phyloP scores from a whole-genome alignment of 1,140 invertebrate genomes.

The Cyclina sinensis region DNA sequence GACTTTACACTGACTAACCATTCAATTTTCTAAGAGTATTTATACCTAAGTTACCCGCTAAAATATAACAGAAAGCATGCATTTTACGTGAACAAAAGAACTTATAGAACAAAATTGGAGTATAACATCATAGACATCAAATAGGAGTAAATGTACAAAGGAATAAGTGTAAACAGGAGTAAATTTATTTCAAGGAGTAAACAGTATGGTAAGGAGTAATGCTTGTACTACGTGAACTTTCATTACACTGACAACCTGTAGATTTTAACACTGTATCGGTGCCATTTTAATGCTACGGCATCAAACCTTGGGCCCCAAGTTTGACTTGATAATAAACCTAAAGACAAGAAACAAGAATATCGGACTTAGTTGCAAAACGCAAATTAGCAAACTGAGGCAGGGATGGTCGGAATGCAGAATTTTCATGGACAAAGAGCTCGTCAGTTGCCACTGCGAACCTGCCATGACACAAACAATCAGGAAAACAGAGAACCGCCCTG shows the following conservation, averaged over 20 bases:
- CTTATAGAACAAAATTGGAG: too few species aligned
- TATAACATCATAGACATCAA: too few species aligned
- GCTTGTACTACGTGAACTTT: too few species aligned
- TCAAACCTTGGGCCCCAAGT: background rate
- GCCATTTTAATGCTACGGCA: conserved; percentile 61
- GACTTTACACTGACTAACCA: too few species aligned
- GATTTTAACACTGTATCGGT: conserved; percentile 68
- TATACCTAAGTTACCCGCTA: too few species aligned
- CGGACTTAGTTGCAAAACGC: conserved; percentile 66
- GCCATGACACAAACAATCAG: conserved; percentile 66
- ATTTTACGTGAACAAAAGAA: too few species aligned
- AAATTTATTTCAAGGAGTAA: too few species aligned
- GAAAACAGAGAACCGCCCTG: conserved; percentile 66
- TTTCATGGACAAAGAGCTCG: conserved; percentile 76
- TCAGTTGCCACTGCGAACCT: conserved; percentile 69
- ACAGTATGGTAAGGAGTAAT: too few species aligned
- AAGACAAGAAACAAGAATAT: conserved; percentile 48
- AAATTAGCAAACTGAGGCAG: conserved; percentile 63
- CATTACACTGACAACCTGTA: conserved; percentile 8
- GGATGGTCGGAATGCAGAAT: conserved; percentile 71
- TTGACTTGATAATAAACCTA: background rate
- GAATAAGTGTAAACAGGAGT: too few species aligned
- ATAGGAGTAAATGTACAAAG: too few species aligned
- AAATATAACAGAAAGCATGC: too few species aligned
- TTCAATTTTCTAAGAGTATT: too few species aligned